Percentiles rank a stretch among this genome's conserved stretches.
phyloP scores from a whole-genome alignment of 2,113 vertebrate genomes.

The Entelurus aequoreus region DNA sequence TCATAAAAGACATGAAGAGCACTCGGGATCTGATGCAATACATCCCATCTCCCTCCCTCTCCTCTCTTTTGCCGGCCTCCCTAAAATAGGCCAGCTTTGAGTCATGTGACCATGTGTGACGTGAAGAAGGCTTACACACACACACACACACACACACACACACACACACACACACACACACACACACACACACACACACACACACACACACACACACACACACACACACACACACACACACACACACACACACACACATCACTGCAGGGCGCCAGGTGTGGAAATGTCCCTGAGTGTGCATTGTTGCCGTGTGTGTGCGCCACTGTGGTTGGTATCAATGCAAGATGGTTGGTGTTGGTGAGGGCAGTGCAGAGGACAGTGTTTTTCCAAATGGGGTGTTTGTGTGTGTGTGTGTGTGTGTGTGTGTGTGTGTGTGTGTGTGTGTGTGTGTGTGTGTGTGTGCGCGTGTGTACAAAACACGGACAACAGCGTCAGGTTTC shows the following conservation, averaged over 20 bases:
- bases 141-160: background rate
- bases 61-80: conserved; percentile 30
- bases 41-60: conserved; percentile 27
- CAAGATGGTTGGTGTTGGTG: conserved; percentile 23
- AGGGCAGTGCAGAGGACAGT: conserved; percentile 37
- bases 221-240: background rate
- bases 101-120: conserved; percentile 62
- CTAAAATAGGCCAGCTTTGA: conserved; percentile 63
- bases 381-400: conserved; percentile 50
- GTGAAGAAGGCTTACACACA: conserved; percentile 44
- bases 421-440: too few relatives aligned
- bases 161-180: conserved; percentile 24
- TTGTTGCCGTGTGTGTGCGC: conserved; percentile 6
- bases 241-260: conserved; percentile 26
- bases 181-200: conserved; percentile 21
- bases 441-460: too few relatives aligned
- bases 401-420: background rate
- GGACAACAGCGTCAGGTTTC: conserved; percentile 50
- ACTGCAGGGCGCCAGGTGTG: conserved; percentile 34
- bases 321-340: background rate
- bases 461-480: conserved; percentile 6
- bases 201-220: conserved; percentile 27
- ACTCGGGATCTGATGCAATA: conserved; percentile 31
- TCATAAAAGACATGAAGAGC: conserved; percentile 18
- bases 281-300: conserved; percentile 40